Evolutionary conservation across 1,140 invertebrate species (phyloP), one percentile per base, ranked within the genome.

Genomic region (Stenopsyche tienmushanensis): DNA sequence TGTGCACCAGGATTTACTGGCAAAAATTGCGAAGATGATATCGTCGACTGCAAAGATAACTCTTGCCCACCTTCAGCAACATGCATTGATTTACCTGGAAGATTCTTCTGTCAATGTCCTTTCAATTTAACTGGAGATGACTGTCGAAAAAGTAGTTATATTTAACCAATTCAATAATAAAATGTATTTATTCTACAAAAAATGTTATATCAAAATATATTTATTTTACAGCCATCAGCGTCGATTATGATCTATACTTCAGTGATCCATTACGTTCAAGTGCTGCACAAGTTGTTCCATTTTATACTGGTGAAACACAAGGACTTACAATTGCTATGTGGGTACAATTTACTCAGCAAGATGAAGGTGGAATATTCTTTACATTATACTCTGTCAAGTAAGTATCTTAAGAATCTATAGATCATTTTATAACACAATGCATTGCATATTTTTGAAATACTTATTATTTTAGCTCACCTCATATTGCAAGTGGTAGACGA

Each of bases 101-200:
- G 89, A 73, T 96, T 96, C 82, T 94, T 95, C 74, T 98, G 96
- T 73, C 92, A 95, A 76, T 97, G 94, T 84, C 94, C 94, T 26
- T 96, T 97, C 78, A 97, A 97, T 74, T 83, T 96, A 66, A 98
- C 96, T 57, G 95, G 96, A 41, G 93, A 97, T 75, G 94, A 97
- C 73, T 98, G 96, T 71, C 85, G 96, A 76, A 98, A 98, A 85
- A 88, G 92, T 90, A 85, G 83, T 83, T 79, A 69, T 64, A 44
- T 29, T 41, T 49, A 10, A 10, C n/a, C 29, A 60, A 2, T 39
- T 41, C 13, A 29, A 65, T 29, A 52, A 44, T 10, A 18, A 55
- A 50, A 54, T 71, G 13, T 66, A 23, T 20, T 42, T 42, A 9
- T 25, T 60, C 34, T 9, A 39, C 25, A 9, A 62, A 47, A 24